Percentiles rank a stretch among this genome's conserved stretches.
Conservation (phyloP, 2,888 invertebrate species). For the Nezara viridula region DNA sequence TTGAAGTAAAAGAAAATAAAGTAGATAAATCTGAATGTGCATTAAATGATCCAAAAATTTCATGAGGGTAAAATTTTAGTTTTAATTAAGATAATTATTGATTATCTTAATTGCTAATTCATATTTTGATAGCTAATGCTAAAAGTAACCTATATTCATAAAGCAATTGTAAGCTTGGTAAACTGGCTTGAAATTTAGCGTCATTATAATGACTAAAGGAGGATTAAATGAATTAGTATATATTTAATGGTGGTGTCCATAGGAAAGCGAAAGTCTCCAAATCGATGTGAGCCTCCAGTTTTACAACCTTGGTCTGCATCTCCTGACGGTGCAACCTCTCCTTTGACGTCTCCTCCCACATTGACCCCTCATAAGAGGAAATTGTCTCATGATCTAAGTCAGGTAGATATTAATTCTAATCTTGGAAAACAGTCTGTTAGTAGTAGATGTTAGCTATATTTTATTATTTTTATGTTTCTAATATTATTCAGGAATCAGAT, state of each 20-base stretch:
- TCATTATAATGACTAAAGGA: neutral
- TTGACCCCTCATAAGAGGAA: conserved; percentile 65
- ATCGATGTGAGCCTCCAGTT: conserved; percentile 64
- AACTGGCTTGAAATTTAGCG: neutral
- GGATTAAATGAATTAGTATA: neutral
- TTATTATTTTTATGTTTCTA: conserved; percentile 10
- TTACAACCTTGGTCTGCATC: conserved; percentile 65
- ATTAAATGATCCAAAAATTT: neutral
- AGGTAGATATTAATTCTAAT: neutral
- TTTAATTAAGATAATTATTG: neutral
- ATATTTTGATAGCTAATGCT: neutral
- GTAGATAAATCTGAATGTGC: neutral
- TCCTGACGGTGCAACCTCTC: conserved; percentile 47
- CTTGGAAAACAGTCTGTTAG: too few relatives aligned
- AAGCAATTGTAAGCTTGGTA: neutral
- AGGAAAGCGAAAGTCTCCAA: conserved; percentile 48
- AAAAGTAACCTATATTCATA: neutral
- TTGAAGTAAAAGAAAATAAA: neutral
- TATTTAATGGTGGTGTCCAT: neutral
- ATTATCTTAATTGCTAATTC: neutral
- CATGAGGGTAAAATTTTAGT: neutral
- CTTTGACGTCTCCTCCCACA: conserved; percentile 63
- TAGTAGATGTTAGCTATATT: neutral
- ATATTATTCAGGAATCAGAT: conserved; percentile 50
- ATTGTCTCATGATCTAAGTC: conserved; percentile 53